Evolutionary conservation across 1,140 invertebrate genomes (phyloP), one percentile per base, ranked within the genome.

Genomic region (Dendroctonus valens): DNA sequence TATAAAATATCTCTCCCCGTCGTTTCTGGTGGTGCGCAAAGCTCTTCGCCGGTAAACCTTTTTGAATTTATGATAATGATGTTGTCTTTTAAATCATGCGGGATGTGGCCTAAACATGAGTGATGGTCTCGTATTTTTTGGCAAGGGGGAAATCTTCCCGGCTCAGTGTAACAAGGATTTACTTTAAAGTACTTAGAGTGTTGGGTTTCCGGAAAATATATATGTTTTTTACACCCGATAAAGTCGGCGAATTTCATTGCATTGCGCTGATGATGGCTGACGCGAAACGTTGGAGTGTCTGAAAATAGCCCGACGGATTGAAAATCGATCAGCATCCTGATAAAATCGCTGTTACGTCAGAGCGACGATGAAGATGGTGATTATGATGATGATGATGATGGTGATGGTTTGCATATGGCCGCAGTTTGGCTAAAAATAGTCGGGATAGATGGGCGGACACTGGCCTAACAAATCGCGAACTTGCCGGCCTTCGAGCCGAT

Each of bases 51-150:
- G 44, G 48, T 51, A 61, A 52, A 61, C 59, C 59, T 41, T 59
- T 51, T 59, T 41, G 39, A 62, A 62, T 62, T 62, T 62, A 62
- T 62, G 60, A 26, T 62, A 62, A 62, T 62, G 50, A 62, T 44
- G 60, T 62, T 62, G 60, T 62, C 60, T 53, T 62, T 44, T 62
- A 62, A 62, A 62, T 53, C 50, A 41, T 62, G 41, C 59, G 15
- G 48, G 59, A 60, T 60, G 46, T 40, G 15, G 26, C 5, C 60
- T 62, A 62, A 52, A 53, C 14, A 62, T 62, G 60, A 62, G 14
- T 42, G 12, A 42, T 53, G 50, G 60, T 42, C 60, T 37, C 48
- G 48, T 46, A 26, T 26, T 26, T 26, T 26, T 12, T 50, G 48
- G 11, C 8, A 11, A n/a, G 39, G 40, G 53, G 7, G 41, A 7